A percentile compares a stretch with the other conserved stretches of the same genome.
These are phyloP conservation scores for Columbina picui DNA, from an alignment of 2,113 vertebrate genomes.

Conservation along the genomic window DNA sequence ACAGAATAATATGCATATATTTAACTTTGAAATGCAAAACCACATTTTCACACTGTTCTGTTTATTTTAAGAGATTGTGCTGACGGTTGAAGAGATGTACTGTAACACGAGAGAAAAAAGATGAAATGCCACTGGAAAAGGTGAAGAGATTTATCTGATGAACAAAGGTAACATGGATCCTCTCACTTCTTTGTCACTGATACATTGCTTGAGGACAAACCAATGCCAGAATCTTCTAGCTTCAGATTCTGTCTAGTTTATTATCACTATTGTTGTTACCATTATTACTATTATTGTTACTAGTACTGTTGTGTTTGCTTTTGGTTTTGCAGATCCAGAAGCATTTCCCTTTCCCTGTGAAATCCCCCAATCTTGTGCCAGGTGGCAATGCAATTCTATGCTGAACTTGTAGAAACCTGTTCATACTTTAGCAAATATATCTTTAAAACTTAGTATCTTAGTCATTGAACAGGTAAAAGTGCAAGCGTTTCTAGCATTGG, in stretches of 20 bases:
- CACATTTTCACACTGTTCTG: not conserved
- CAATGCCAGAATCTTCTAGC: not conserved
- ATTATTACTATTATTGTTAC: not conserved
- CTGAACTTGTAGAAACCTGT: not conserved
- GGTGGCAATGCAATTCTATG: accelerated
- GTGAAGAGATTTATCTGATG: not conserved
- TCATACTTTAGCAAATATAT: accelerated
- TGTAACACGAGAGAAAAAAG: not conserved
- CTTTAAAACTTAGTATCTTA: not conserved
- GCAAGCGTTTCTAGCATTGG: not conserved
- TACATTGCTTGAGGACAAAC: not conserved
- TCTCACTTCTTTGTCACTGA: not conserved
- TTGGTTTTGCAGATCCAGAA: not conserved
- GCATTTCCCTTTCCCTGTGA: not conserved
- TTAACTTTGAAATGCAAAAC: not conserved
- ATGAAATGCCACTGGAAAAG: not conserved
- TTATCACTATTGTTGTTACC: not conserved
- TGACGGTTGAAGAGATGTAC: not conserved
- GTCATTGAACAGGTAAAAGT: not conserved
- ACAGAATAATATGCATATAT: not conserved
- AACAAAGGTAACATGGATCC: not conserved
- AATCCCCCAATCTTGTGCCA: not conserved
- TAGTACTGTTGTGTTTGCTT: not conserved
- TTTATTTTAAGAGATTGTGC: not conserved
- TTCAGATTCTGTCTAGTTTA: not conserved